Conservation (phyloP, 2,888 invertebrate genomes). For the Candidula unifasciata region DNA sequence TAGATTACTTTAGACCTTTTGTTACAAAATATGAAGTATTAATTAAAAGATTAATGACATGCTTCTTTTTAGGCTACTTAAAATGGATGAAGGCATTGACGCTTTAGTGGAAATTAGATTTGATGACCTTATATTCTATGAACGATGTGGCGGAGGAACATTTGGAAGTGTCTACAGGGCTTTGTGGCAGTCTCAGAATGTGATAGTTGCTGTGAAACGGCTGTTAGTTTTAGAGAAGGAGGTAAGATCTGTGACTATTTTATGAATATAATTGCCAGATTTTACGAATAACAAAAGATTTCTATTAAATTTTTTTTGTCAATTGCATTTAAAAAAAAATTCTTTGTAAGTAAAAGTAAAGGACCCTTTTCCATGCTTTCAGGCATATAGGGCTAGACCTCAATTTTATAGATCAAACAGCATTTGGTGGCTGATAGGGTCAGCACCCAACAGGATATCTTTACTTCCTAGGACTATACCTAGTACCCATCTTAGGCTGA, state of each 20-base stretch:
- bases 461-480: no score
- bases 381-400: no score
- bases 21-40: no score
- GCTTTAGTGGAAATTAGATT: slow-evolving; percentile 74
- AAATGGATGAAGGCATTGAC: slow-evolving; percentile 41
- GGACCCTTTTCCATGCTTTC: no score
- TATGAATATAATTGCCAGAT: neutral
- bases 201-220: slow-evolving; percentile 78
- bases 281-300: neutral
- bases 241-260: slow-evolving; percentile 56
- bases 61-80: neutral
- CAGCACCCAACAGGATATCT: no score
- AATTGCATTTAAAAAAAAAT: no score
- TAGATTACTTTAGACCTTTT: no score
- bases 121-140: slow-evolving; percentile 77
- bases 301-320: no score
- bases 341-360: no score
- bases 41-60: neutral
- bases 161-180: slow-evolving; percentile 79
- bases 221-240: slow-evolving; percentile 77
- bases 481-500: no score
- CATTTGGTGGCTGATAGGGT: no score
- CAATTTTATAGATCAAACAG: no score
- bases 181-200: slow-evolving; percentile 75
- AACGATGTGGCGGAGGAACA: slow-evolving; percentile 78